Conservation (phyloP, 2,888 invertebrate genomes). For the Eupithecia subfuscata region DNA sequence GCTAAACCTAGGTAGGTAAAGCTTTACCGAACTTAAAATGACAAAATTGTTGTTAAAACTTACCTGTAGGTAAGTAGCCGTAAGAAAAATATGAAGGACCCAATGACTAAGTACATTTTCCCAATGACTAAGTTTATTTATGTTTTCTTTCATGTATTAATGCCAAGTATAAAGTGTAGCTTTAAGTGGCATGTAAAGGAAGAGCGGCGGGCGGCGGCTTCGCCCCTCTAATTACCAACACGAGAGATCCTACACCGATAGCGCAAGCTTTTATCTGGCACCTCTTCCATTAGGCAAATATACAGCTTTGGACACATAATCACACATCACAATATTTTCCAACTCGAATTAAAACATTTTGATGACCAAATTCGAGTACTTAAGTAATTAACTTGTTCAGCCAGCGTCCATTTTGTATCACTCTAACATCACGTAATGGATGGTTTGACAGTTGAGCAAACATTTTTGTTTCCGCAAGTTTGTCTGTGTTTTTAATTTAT, state of each 20-base stretch:
- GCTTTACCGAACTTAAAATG: no score
- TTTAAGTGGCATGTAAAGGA: conserved; percentile 79
- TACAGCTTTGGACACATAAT: conserved; percentile 79
- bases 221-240: conserved; percentile 75
- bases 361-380: conserved; percentile 70
- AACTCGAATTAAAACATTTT: conserved; percentile 81
- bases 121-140: conserved; percentile 3
- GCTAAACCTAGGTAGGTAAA: no score
- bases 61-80: no score
- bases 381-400: conserved; percentile 62
- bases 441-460: conserved; percentile 66
- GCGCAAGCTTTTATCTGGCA: conserved; percentile 80
- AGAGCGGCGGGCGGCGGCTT: conserved; percentile 54
- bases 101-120: neutral
- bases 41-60: no score
- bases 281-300: conserved; percentile 83
- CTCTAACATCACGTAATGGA: conserved; percentile 57
- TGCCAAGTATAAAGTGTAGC: conserved; percentile 68
- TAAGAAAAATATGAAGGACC: neutral
- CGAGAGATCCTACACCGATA: conserved; percentile 73
- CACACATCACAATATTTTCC: conserved; percentile 77
- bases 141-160: conserved; percentile 57
- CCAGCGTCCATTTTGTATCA: conserved; percentile 63
- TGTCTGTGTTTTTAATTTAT: conserved; percentile 66
- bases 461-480: conserved; percentile 69